These are phyloP conservation scores for Lates japonicus DNA, from an alignment of 2,797 vertebrate genomes.

Conservation along the genomic window DNA sequence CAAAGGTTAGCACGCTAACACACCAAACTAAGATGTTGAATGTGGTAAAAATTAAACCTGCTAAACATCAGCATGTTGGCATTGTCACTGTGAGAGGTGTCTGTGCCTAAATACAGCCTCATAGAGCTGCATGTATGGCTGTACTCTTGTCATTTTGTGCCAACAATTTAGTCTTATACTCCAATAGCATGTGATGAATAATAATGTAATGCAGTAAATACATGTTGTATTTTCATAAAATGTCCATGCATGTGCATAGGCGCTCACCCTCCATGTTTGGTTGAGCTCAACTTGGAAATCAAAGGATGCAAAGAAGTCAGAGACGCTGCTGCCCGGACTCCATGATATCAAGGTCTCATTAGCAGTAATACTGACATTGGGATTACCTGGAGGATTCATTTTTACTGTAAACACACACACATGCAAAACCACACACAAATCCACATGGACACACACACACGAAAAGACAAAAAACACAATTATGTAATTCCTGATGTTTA, in stretches of 20 bases:
- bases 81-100: too few species aligned
- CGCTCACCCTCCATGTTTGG: conserved; percentile 71
- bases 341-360: conserved; percentile 66
- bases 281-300: conserved; percentile 74
- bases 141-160: too few species aligned
- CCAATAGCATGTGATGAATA: too few species aligned
- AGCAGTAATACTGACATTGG: conserved; percentile 45
- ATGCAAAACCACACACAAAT: neutral
- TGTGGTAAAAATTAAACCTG: too few species aligned
- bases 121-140: too few species aligned
- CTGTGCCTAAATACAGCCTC: too few species aligned
- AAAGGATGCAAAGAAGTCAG: rapidly evolving
- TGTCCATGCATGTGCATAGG: neutral
- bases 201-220: too few species aligned
- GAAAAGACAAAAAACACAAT: neutral
- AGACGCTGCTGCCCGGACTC: conserved; percentile 46
- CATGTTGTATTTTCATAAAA: neutral
- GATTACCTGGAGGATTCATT: conserved; percentile 72
- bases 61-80: too few species aligned
- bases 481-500: too few species aligned
- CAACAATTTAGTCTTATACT: too few species aligned
- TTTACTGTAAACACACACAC: conserved; percentile 73
- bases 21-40: too few species aligned
- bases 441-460: neutral
- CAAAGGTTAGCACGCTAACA: too few species aligned